Conservation (phyloP, 92 coral and sea anemone genomes). For the Zoanthus sansibaricus region DNA sequence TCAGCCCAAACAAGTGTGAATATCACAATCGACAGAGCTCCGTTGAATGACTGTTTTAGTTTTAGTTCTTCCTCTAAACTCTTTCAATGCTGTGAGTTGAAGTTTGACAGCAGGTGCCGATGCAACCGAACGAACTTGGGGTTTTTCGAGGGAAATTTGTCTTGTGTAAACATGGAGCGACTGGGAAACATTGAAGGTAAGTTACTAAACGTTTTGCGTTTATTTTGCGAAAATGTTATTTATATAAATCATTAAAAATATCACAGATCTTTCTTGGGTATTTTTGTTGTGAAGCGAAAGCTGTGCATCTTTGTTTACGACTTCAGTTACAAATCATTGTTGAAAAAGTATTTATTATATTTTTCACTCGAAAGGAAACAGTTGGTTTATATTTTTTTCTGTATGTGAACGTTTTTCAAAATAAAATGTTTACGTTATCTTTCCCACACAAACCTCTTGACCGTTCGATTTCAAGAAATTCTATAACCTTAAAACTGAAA, state of each 20-base stretch:
- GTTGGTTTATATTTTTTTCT: no score
- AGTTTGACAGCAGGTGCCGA: neutral
- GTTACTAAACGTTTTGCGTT: neutral
- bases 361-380: no score
- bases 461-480: no score
- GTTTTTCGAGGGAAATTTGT: conserved; percentile 27
- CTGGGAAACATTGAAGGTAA: neutral
- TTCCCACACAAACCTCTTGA: no score
- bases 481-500: no score
- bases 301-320: neutral
- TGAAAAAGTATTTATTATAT: no score
- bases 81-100: neutral
- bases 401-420: no score
- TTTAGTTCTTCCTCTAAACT: neutral
- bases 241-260: neutral
- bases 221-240: neutral
- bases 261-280: neutral
- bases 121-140: neutral
- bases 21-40: conserved; percentile 2
- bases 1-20: neutral
- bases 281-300: neutral
- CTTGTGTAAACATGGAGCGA: conserved; percentile 17
- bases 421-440: no score
- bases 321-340: neutral
- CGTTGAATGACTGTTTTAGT: neutral